Evolutionary conservation across 35 echinoderm and acorn worm genomes (phyloP).

Genomic region (Heliocidaris erythrogramma): DNA sequence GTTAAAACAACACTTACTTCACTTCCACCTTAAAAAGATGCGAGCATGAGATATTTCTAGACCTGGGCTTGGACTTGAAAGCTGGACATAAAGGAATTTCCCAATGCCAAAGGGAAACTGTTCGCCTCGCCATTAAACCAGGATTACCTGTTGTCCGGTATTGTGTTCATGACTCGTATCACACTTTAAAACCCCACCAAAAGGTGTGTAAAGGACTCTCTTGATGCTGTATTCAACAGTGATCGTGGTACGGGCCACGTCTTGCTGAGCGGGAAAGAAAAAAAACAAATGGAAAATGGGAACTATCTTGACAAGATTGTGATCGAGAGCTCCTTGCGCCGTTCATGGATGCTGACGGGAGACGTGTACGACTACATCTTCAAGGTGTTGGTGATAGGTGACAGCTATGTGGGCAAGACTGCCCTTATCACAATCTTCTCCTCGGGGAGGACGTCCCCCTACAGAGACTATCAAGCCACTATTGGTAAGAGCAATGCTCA

Average conservation of each 20-base stretch:
- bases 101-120: not conserved
- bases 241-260: not conserved
- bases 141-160: not conserved
- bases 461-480: conserved; percentile 64
- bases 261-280: not conserved
- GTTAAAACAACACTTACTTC: not conserved
- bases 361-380: conserved; percentile 75
- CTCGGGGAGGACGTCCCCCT: not conserved
- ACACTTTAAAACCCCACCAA: not conserved
- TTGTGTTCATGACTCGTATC: not conserved
- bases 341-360: conserved; percentile 33
- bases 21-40: not conserved
- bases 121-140: not conserved
- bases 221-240: not conserved
- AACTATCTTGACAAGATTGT: conserved; percentile 17
- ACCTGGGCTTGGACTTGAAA: not conserved
- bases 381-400: conserved; percentile 87
- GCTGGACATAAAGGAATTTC: not conserved
- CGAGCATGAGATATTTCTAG: not conserved
- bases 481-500: conserved; percentile 71
- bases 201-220: not conserved
- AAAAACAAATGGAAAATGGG: conserved; percentile 52
- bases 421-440: conserved; percentile 54
- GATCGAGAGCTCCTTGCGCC: not conserved
- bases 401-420: conserved; percentile 83